Evolutionary conservation across 2,888 invertebrate genomes (phyloP), one percentile per base, ranked within the genome.

Genomic region (Hipparchia sbordonii): DNA sequence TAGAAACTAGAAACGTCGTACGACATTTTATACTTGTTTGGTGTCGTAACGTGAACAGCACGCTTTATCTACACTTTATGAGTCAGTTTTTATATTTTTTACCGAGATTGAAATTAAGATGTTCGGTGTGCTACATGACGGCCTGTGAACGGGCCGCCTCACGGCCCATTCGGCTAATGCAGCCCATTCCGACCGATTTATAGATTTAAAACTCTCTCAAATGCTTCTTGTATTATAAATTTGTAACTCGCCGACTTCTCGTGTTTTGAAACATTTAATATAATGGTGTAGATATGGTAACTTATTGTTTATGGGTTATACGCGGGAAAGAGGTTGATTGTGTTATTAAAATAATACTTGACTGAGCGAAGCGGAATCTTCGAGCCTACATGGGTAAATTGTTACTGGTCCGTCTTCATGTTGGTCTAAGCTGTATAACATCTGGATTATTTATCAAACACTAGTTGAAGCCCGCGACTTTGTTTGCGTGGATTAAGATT

Each of bases 21-120:
- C 6, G 13, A 56, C 57, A 12, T 3, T 9, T 39, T 39, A 54
- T 1, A 1, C 57, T 39, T 10, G 33, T 8, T 60, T 33, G 3
- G 39, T 60, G 5, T 12, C 12, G 39, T 12, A 12, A 60, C 78
- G 69, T 83, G 84, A 80, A 83, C 77, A 78, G 82, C 62, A 7
- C 10, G 79, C 87, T 69, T 87, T 86, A 87, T 67, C 82, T 82
- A 85, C 81, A 83, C 86, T 86, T 85, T 86, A 88, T 87, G 89
- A 87, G 84, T 85, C 83, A 85, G 87, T 88, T 87, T 89, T 89
- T 90, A 90, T 88, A 88, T 82, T 79, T 88, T 88, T 88, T 87
- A 88, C 86, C 85, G 86, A 85, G 89, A 90, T 90, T 89, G 89
- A 90, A 90, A 91, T 91, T 88, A 90, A 91, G 90, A 89, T 87